Evolutionary conservation across 2,888 invertebrate species (phyloP), one percentile per base, ranked within the genome.

Genomic region (Drosophila tanythrix): DNA sequence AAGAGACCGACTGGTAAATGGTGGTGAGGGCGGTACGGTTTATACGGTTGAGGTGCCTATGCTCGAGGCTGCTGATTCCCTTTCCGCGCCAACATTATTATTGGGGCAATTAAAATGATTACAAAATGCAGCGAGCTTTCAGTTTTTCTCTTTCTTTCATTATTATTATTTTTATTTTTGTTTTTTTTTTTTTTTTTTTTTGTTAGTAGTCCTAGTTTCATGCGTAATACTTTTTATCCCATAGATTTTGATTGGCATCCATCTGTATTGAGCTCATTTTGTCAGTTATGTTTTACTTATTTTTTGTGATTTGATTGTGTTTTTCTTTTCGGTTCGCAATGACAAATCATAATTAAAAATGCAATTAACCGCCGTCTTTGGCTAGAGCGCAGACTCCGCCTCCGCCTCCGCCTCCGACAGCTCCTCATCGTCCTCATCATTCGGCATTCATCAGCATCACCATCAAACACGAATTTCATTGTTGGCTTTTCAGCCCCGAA

Each of bases 91-190:
- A 50, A 56, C 72, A 83, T 85, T 89, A 83, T 85, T 89, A 90
- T 89, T 89, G 84, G 76, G 90, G 85, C 90, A 85, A 85, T 85
- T 90, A 89, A 90, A 90, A 85, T 85, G 89, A 85, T 85, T 90
- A 85, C 88, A 90, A 90, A 90, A 83, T 90, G 72, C 74, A 64
- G 63, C 65, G 21, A 55, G 52, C 29, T 75, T 48, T 56, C n/a
- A 35, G 29, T 33, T 13, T 18, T 25, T 33, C 21, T 15, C 15
- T 46, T 46, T 46, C 7, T 11, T 21, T 21, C 7, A 46, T 46
- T 21, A 15, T 62, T 51, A 51, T 59, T 21, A 29, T 46, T 46
- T 31, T 21, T 18, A 15, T 46, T 48, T 43, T 33, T 36, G 38
- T 53, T 51, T 56, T 46, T 53, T 46, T 31, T 62, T 51, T 51